Percentiles rank a stretch among this genome's conserved stretches.
phyloP scores from a whole-genome alignment of 2,113 vertebrate species.

The Lontra canadensis region DNA sequence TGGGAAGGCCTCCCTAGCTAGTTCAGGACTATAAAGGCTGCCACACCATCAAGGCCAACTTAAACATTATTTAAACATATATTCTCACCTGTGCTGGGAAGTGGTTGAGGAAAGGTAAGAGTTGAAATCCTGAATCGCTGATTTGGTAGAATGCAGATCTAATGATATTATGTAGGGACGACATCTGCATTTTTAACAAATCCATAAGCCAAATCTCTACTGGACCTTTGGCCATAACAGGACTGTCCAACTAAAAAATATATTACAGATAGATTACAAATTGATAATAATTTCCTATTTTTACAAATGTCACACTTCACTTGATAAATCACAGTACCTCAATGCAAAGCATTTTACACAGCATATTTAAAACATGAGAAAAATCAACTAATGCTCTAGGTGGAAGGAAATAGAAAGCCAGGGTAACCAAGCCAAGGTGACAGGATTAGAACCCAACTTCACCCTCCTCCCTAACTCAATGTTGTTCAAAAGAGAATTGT shows the following conservation, averaged over 20 bases:
- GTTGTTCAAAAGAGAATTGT: not conserved
- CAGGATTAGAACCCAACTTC: not conserved
- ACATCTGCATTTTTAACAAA: constrained; percentile 86
- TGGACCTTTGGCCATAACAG: constrained; percentile 89
- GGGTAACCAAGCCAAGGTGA: not conserved
- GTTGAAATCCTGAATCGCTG: constrained; percentile 86
- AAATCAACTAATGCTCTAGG: not conserved
- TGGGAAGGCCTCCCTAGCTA: not conserved
- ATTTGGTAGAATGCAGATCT: constrained; percentile 86
- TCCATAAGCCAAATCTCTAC: constrained; percentile 91
- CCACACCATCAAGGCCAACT: not conserved
- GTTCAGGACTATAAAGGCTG: not conserved
- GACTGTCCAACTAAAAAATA: constrained; percentile 84
- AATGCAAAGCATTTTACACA: constrained; percentile 4
- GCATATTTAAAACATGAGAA: not conserved
- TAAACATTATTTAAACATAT: not conserved
- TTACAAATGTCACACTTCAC: not conserved
- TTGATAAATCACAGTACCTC: not conserved
- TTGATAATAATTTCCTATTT: not conserved
- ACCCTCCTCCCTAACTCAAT: not conserved
- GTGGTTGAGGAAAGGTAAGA: constrained; percentile 87
- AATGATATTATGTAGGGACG: constrained; percentile 89
- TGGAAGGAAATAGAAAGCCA: not conserved
- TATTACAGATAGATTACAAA: not conserved
- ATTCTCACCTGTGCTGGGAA: constrained; percentile 91